phyloP scores from a whole-genome alignment of 2,113 vertebrate species.

The Apaloderma vittatum region DNA sequence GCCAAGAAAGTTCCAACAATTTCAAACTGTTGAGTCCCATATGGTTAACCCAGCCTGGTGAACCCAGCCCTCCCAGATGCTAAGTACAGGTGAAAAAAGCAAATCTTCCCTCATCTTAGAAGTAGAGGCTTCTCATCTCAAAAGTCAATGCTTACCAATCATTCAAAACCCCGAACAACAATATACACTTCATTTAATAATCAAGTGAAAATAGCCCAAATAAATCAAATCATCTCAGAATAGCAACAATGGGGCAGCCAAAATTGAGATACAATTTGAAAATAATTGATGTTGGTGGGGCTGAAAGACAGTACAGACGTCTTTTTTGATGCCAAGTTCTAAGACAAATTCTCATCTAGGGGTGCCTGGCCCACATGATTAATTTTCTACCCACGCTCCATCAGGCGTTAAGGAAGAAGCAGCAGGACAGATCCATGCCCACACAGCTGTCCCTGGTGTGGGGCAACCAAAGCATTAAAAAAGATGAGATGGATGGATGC shows the following conservation, averaged over 20 bases:
- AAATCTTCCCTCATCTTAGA: neutral
- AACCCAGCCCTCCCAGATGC: neutral
- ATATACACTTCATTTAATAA: neutral
- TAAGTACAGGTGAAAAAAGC: neutral
- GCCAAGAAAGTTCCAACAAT: neutral
- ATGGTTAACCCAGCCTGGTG: too few species aligned
- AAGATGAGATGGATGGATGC: neutral
- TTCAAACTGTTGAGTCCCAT: neutral
- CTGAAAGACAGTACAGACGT: neutral
- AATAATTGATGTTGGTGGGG: neutral
- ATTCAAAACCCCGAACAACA: neutral
- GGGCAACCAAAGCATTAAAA: neutral
- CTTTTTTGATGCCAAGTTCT: accelerated
- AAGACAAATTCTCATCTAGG: neutral
- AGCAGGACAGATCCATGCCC: neutral
- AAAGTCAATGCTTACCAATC: neutral
- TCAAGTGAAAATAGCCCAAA: neutral
- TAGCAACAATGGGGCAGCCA: neutral
- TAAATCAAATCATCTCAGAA: neutral
- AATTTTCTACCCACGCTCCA: neutral
- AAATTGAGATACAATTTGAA: neutral
- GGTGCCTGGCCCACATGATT: neutral
- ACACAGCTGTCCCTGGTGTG: accelerated
- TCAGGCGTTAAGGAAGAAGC: neutral
- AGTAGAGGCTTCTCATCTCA: neutral